Conservation (phyloP, 2,888 invertebrate species). For the Uropetala carovei region DNA sequence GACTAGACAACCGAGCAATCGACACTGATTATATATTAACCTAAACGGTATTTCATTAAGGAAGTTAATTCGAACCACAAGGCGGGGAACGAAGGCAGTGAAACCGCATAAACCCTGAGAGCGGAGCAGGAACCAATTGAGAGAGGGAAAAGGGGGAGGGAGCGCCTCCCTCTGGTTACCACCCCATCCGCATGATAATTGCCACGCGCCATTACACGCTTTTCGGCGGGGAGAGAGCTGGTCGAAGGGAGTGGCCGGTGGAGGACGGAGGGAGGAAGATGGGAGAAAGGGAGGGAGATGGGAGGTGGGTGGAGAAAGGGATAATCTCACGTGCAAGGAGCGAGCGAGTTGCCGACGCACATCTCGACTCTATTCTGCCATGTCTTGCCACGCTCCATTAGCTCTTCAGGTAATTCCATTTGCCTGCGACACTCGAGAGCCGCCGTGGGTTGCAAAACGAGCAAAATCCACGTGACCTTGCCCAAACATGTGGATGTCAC, state of each 20-base stretch:
- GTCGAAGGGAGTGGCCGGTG: not conserved
- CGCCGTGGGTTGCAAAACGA: slow-evolving; percentile 7
- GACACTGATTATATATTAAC: not conserved
- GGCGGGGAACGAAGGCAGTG: not conserved
- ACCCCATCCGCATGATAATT: not conserved
- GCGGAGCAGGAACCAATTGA: too few relatives aligned
- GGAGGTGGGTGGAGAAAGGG: not conserved
- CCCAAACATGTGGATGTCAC: slow-evolving; percentile 32
- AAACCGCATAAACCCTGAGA: not conserved
- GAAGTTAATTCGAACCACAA: not conserved
- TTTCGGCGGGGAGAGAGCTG: not conserved
- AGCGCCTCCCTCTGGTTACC: not conserved
- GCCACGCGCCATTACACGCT: not conserved
- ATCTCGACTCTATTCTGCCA: not conserved
- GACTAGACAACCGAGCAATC: too few relatives aligned
- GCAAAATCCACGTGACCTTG: slow-evolving; percentile 42
- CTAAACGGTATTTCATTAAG: not conserved
- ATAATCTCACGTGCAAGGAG: not conserved
- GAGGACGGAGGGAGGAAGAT: not conserved
- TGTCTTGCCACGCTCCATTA: not conserved
- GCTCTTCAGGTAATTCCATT: not conserved
- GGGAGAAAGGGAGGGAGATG: not conserved
- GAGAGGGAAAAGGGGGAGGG: too few relatives aligned
- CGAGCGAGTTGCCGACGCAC: not conserved
- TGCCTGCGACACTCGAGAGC: not conserved